These are phyloP conservation scores for Xanthorhoe spadicearia DNA, from an alignment of 2,888 invertebrate species.

Conservation along the genomic window DNA sequence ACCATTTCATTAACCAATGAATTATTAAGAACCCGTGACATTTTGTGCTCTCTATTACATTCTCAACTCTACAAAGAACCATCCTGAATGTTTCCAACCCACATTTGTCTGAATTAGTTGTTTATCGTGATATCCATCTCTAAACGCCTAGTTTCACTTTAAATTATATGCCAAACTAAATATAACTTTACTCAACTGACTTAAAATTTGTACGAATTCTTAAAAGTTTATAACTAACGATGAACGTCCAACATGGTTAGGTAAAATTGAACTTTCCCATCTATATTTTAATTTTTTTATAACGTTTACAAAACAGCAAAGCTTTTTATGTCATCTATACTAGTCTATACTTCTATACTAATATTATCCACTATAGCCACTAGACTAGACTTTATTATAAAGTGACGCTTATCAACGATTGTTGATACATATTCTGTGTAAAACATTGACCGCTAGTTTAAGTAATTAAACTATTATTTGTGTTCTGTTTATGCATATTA, in stretches of 20 bases:
- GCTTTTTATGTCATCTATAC: not conserved
- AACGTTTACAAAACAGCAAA: not conserved
- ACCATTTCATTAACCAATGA: too few species aligned
- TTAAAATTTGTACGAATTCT: not conserved
- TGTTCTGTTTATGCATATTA: slow-evolving; percentile 53
- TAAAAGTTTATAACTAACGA: not conserved
- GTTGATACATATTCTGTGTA: not conserved
- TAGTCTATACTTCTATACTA: too few species aligned
- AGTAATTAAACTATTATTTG: slow-evolving; percentile 52
- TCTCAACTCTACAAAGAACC: slow-evolving; percentile 36
- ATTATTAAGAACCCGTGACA: not conserved
- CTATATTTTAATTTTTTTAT: not conserved
- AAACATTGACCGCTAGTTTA: slow-evolving; percentile 22
- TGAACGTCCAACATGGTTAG: not conserved
- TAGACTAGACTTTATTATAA: not conserved
- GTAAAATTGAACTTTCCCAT: not conserved
- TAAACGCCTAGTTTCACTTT: slow-evolving; percentile 1
- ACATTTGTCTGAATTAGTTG: slow-evolving; percentile 62
- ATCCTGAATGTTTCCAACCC: slow-evolving; percentile 54
- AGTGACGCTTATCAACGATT: slow-evolving; percentile 3
- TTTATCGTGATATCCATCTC: slow-evolving; percentile 56
- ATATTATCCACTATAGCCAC: too few species aligned
- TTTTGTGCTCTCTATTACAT: slow-evolving; percentile 20
- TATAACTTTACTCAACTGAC: not conserved
- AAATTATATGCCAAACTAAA: not conserved